Evolutionary conservation across 2,888 invertebrate species (phyloP), one percentile per base, ranked within the genome.

Genomic region (Graphium colonna): DNA sequence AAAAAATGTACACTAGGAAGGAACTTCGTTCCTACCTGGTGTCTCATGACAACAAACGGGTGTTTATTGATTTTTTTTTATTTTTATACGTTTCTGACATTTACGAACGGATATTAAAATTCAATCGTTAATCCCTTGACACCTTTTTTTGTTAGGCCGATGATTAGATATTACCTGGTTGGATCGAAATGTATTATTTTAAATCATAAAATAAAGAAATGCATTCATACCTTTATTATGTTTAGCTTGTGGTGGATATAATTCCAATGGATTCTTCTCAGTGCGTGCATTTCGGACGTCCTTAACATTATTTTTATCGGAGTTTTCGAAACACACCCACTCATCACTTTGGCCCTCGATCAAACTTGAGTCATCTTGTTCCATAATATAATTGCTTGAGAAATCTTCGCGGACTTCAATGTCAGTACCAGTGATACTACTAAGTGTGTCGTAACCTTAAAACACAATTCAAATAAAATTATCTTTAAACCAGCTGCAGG

Each of bases 341-440:
- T 63, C 54, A 2, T 56, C 41, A 33, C 58, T 51, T 1, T 51
- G 55, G 1, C 60, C 63, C 7, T 70, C 69, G 3, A 68, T 60
- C 1, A 58, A 43, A n/a, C 63, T 67, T 38, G 61, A 63, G 49
- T 71, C 69, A 0, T 69, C 71, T 0, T 60, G 60, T 18, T 68
- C 69, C 1, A 67, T 44, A 1, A 61, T 67, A 21, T 60, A 67
- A 41, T 64, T 68, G 26, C 70, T 70, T 1, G 69, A 69, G 9
- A 67, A 45, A 33, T 69, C 68, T 1, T 74, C 75, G 0, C 57
- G 59, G 1, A 65, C 58, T 36, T 73, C 71, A 2, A 58, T 13
- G 39, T 73, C 69, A 1, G 69, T 65, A 7, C 43, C 63, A 0
- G 60, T 60, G 5, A 61, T 59, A 41, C 65, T 73, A 26, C 47